Conservation (phyloP, 2,113 vertebrate genomes). For the Dasyprocta punctata region DNA sequence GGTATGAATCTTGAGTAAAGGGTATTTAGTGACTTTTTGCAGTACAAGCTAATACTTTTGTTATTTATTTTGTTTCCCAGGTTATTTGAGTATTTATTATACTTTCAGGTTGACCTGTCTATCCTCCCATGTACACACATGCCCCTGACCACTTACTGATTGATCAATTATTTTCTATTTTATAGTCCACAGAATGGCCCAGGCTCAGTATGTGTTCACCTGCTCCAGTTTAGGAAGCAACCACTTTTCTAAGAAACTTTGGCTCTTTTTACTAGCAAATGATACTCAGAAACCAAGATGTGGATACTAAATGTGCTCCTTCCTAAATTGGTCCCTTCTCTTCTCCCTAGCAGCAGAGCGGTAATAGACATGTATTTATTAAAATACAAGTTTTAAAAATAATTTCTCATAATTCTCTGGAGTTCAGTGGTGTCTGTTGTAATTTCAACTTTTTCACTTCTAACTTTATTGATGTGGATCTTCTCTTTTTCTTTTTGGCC, state of each 20-base stretch:
- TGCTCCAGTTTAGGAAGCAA: background rate
- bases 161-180: background rate
- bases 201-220: background rate
- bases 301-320: background rate
- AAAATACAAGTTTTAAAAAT: background rate
- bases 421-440: background rate
- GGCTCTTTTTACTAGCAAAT: background rate
- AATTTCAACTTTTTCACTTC: background rate
- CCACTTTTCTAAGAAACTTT: background rate
- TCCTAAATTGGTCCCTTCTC: background rate
- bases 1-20: background rate
- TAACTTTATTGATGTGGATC: background rate
- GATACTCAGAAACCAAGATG: constrained; percentile 24
- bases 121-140: background rate
- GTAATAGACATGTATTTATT: background rate
- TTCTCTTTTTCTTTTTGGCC: background rate
- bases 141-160: background rate
- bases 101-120: background rate
- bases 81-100: background rate
- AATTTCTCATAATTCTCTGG: background rate
- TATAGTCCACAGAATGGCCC: background rate
- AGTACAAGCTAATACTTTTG: background rate
- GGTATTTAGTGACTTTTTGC: background rate
- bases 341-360: background rate
- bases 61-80: background rate